Evolutionary conservation across 2,888 invertebrate genomes (phyloP), one percentile per base, ranked within the genome.

Genomic region (Spodoptera picta): DNA sequence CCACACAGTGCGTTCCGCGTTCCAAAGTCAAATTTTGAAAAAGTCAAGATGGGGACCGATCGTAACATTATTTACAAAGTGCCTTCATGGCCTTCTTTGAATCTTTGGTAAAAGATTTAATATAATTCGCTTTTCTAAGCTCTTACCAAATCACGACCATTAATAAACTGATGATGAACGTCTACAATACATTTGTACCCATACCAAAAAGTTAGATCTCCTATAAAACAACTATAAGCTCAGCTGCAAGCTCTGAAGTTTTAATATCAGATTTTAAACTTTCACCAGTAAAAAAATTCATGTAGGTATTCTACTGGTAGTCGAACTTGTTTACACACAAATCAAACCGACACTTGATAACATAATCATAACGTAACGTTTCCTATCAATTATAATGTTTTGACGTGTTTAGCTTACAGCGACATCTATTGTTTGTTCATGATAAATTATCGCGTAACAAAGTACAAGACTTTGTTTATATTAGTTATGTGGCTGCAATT

Each of bases 1-100:
- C 87, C 87, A 86, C 87, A 88, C 87, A 81, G 78, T 63, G 65
- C 64, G 86, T 81, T 82, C 80, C 71, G 67, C 74, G 86, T 83
- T 86, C 80, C 66, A 79, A 81, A 69, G 80, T 82, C 57, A 69
- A 76, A 81, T 57, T 47, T 24, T n/a, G 3, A 48, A 27, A 48
- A n/a, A 48, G 27, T 27, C 1, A 27, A 27, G 12, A 5, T 36
- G 36, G 36, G 1, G 6, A 9, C 5, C 7, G 6, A 12, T 24
- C 4, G 12, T 27, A 27, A 27, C 2, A 27, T 4, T 27, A 27
- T 27, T 27, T 19, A 19, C 19, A 19, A 19, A 19, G 19, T 19
- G 19, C 19, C 19, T 19, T 19, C 19, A 19, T 19, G 19, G 19
- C 14, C 14, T 19, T 19, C 19, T 2, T 19, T 19, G 19, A 19